Conservation (phyloP, 2,113 vertebrate species). For the Lanius ludovicianus region DNA sequence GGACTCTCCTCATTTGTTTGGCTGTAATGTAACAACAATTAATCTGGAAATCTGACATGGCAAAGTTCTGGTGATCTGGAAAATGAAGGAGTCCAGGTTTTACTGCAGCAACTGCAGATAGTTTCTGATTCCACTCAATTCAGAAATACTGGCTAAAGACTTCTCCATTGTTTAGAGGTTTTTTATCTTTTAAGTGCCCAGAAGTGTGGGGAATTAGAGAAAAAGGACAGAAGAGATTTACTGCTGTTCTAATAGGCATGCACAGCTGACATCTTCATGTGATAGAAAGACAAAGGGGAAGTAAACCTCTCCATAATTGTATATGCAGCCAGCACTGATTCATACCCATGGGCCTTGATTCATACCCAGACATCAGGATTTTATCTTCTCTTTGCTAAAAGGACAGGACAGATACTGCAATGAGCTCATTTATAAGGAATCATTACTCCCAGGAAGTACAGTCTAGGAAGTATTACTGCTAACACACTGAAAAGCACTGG, state of each 20-base stretch:
- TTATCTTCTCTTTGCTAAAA: neutral
- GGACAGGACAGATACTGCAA: neutral
- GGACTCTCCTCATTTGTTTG: neutral
- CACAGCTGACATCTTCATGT: neutral
- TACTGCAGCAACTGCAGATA: neutral
- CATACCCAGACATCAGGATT: neutral
- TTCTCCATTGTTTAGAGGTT: neutral
- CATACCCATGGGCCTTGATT: neutral
- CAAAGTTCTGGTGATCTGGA: neutral
- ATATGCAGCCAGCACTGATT: neutral
- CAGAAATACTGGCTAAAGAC: neutral
- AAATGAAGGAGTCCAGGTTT: neutral
- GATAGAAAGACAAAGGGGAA: neutral
- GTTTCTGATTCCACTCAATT: neutral
- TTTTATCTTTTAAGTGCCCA: neutral
- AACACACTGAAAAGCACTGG: neutral
- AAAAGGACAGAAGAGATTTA: neutral
- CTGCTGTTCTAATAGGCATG: neutral
- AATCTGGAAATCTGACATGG: neutral
- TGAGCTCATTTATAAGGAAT: neutral
- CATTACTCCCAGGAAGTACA: neutral
- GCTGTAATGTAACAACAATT: neutral
- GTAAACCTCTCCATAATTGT: neutral
- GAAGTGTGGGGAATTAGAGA: neutral
- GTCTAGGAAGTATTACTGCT: neutral